phyloP scores from a whole-genome alignment of 2,113 vertebrate species.

The Serilophus lunatus region DNA sequence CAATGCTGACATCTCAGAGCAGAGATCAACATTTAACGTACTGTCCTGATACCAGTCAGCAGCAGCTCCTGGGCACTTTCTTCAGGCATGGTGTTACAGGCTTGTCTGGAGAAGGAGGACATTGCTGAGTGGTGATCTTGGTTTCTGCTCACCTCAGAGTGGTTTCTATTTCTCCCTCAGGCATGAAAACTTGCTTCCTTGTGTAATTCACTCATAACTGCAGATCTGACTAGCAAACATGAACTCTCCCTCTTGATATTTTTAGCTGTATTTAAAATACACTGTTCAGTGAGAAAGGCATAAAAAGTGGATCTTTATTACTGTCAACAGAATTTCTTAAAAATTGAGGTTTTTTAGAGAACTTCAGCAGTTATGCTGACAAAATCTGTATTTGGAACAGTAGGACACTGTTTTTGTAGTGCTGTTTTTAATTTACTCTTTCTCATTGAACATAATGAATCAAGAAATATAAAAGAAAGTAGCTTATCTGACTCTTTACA shows the following conservation, averaged over 20 bases:
- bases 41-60: background rate
- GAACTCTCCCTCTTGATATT: background rate
- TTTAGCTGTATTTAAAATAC: background rate
- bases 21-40: background rate
- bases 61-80: background rate
- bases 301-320: background rate
- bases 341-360: background rate
- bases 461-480: background rate
- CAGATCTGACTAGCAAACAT: rapidly evolving
- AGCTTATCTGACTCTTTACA: background rate
- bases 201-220: background rate
- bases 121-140: rapidly evolving
- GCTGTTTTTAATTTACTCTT: background rate
- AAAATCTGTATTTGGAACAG: background rate
- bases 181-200: background rate
- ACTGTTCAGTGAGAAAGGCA: background rate
- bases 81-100: background rate
- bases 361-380: background rate
- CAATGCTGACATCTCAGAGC: background rate
- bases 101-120: background rate
- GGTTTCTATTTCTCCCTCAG: background rate
- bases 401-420: background rate
- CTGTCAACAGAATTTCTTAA: background rate
- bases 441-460: background rate
- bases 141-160: background rate